Evolutionary conservation across 2,888 invertebrate genomes (phyloP).

Genomic region (Lissonota sp.): DNA sequence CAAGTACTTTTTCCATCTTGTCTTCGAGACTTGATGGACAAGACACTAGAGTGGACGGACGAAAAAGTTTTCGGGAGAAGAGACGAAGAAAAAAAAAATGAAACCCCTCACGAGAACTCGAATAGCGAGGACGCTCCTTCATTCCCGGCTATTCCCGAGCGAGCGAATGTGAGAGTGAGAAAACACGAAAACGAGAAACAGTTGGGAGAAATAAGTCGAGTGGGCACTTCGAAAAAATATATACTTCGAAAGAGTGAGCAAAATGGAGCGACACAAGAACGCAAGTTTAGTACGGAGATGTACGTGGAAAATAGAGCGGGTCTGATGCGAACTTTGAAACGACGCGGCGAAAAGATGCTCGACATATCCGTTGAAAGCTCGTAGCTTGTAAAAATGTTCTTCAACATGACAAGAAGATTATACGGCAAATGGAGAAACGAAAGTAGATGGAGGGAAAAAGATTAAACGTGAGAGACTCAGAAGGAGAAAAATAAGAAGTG

Average conservation of each 20-base stretch:
- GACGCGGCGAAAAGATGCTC: neutral
- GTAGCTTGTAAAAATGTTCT: conserved; percentile 37
- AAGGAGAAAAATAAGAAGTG: conserved; percentile 5
- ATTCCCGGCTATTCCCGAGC: conserved; percentile 10
- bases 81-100: neutral
- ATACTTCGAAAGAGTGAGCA: conserved; percentile 41
- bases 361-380: conserved; percentile 18
- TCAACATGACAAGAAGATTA: conserved; percentile 14
- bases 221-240: conserved; percentile 51
- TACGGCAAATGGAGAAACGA: neutral
- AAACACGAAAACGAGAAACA: neutral
- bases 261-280: conserved; percentile 25
- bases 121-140: conserved; percentile 11
- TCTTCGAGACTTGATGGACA: conserved; percentile 25
- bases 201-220: conserved; percentile 32
- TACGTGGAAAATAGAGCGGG: conserved; percentile 45
- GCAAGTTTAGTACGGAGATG: conserved; percentile 4
- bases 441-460: neutral
- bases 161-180: neutral
- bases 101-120: conserved; percentile 8
- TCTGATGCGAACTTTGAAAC: conserved; percentile 18
- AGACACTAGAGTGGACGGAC: conserved; percentile 1
- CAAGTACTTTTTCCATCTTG: conserved; percentile 19
- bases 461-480: neutral
- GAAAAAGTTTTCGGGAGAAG: conserved; percentile 31